Base-by-base conservation (phyloP, 2,797 vertebrate genomes). In the Hirundo rustica region DNA sequence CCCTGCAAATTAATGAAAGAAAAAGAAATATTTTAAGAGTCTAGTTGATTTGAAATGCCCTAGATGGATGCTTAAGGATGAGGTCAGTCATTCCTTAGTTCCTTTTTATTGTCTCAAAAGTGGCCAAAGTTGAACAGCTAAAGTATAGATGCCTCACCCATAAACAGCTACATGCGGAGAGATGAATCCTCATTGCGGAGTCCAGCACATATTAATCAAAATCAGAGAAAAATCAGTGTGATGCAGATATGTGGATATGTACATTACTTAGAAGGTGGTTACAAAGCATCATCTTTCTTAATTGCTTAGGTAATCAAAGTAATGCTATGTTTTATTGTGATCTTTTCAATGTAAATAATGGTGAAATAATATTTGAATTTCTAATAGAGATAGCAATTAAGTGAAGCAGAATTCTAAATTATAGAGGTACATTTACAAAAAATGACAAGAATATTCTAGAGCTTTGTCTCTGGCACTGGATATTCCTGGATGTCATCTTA, bases 261-360 rank as follows among this genome's bases (percentile, higher is more conserved):
- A 25, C 1, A 5, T 21, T 74, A 54, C 95, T 94, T 89, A 62
- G 14, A 65, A 81, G n/a, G 36, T 61, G 20, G 30, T 84, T 92
- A 90, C 78, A 89, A 91, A 94, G 75, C 26, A 75, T 67, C 27
- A 51, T 40, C 14, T 87, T 88, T 87, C 80, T 68, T 88, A 75
- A 84, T 84, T 91, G 57, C 68, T 89, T 95, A 83, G 62, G 70
- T 78, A 95, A 80, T 93, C 58, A 88, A 22, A 80, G 20, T 62
- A 80, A 91, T 92, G 40, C 4, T 70, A 27, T 58, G 29, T 26
- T 87, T 87, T 83, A 89, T 89, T 77, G n/a, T 85, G 57, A 85
- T 92, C 54, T 77, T 95, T 92, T 81, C 71, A 66, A 25, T 42
- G 34, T 88, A 95, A 94, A 94, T 89, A 92, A 75, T 72, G 54